Conservation (phyloP, 2,797 vertebrate genomes). For the Xenopus petersii region DNA sequence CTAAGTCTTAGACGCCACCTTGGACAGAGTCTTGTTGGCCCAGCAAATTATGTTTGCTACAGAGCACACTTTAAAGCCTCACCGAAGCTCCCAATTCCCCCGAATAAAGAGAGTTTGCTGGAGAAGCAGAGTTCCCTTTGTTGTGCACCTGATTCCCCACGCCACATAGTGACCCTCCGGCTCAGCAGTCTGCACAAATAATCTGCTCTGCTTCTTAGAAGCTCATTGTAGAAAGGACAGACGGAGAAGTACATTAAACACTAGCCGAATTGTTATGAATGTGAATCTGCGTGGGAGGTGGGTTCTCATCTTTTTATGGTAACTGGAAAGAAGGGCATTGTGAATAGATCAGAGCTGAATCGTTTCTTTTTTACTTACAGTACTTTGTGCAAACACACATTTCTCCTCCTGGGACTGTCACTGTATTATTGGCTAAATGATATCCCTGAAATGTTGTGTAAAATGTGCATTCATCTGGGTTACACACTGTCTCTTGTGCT, state of each 20-base stretch:
- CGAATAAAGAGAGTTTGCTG: conserved; percentile 1
- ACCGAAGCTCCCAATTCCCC: neutral
- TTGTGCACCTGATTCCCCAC: conserved; percentile 26
- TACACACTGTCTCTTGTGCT: no score
- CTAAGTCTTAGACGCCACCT: neutral
- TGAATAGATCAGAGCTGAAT: conserved; percentile 36
- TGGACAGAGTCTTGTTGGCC: neutral
- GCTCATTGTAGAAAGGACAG: conserved; percentile 55
- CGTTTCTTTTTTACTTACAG: no score
- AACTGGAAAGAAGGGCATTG: conserved; percentile 56
- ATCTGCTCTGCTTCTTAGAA: conserved; percentile 57
- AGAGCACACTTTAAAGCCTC: neutral
- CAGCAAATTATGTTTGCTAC: neutral
- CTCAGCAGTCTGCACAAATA: conserved; percentile 49
- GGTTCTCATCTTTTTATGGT: conserved; percentile 51
- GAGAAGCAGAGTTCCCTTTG: conserved; percentile 6
- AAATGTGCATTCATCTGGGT: no score
- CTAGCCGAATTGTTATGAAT: conserved; percentile 52
- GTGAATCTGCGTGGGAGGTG: conserved; percentile 48
- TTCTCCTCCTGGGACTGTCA: no score
- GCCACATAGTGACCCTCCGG: conserved; percentile 5
- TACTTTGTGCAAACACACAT: no score
- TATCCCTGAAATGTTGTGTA: no score
- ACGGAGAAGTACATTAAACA: conserved; percentile 53
- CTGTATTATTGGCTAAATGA: no score